Base-by-base conservation (phyloP, 2,888 invertebrate genomes). In the Euzetes globulus region DNA sequence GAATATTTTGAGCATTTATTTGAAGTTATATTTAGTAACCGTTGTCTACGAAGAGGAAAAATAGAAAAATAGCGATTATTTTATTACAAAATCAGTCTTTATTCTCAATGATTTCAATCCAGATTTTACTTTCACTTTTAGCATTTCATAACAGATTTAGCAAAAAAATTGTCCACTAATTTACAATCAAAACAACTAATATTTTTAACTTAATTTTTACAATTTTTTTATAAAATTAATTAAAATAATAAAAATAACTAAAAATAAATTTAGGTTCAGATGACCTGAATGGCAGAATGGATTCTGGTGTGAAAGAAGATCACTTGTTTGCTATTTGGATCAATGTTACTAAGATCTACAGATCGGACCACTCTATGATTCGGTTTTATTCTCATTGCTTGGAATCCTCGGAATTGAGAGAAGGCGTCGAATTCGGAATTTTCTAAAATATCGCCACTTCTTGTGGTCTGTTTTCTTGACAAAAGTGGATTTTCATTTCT, bases 351-450 rank as follows among this genome's bases (percentile, higher is more conserved):
- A 13, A 68, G 33, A 15, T 68, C 68, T 41, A 68, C 68, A 41
- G 68, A 68, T 41, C 68, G 37, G 2, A 68, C 68, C 13, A 68
- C 68, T 41, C 68, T 37, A 68, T 68, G 37, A n/a, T 41, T 1
- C 19, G 68, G 68, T 68, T 15, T 19, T 7, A 68, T 37, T 68
- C 68, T 37, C 41, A 68, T 37, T 7, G 68, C 41, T 68, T 68
- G 68, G 41, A 41, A 68, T 41, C 41, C 19, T 17, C 37, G 41
- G 9, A 41, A 68, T n/a, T 33, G 15, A 37, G 37, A 4, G 19
- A 68, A 41, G n/a, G 41, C 68, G 9, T 45, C 68, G 6, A 41
- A 37, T 1, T 68, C 22, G 15, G 60, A 17, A 9, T 60, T 25
- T 1, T 37, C 68, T 4, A 3, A 37, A 15, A 17, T 17, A 37